Base-by-base conservation (phyloP, 1,140 invertebrate genomes). In the Diachasmimorpha longicaudata region DNA sequence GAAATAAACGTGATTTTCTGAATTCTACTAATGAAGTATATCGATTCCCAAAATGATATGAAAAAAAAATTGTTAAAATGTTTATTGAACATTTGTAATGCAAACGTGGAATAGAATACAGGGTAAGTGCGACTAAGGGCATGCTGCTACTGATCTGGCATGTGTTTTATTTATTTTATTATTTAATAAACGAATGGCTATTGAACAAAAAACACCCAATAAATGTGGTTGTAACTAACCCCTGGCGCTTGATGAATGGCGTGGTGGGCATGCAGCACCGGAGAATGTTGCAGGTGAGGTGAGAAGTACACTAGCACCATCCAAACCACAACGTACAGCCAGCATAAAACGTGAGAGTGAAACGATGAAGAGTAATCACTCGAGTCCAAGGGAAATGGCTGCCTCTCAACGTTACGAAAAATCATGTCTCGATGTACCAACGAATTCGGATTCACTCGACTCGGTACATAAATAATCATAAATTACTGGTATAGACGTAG, bases 281-380 rank as follows among this genome's bases (percentile, higher is more conserved):
- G 86, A 89, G 88, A 87, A 87, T 89, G 87, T 89, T 91, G 83
- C 89, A 93, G 91, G 94, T 85, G 94, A 95, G 88, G 93, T 95
- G 58, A 90, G 94, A 85, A 94, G 93, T 84, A 91, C 92, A 10
- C 91, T 96, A 70, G 93, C 93, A 63, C 91, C 91, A 4, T 94
- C 93, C 10, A 96, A 96, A 87, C 95, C 95, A 8, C 93, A 95
- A 84, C 90, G 95, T 78, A 95, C 94, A 19, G 94, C 94, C 8
- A 95, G 94, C 84, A 94, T 74, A 10, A 39, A 63, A 46, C 39
- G 72, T 48, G 72, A 68, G 37, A 44, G 21, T 74, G 55, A 74
- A 16, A 55, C 21, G 5, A 72, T 72, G 21, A 63, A 95, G 93
- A 90, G 94, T 81, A 94, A 95, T 84, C 86, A 87, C 72, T 78